Evolutionary conservation across 2,797 vertebrate genomes (phyloP).

Genomic region (Betta splendens): DNA sequence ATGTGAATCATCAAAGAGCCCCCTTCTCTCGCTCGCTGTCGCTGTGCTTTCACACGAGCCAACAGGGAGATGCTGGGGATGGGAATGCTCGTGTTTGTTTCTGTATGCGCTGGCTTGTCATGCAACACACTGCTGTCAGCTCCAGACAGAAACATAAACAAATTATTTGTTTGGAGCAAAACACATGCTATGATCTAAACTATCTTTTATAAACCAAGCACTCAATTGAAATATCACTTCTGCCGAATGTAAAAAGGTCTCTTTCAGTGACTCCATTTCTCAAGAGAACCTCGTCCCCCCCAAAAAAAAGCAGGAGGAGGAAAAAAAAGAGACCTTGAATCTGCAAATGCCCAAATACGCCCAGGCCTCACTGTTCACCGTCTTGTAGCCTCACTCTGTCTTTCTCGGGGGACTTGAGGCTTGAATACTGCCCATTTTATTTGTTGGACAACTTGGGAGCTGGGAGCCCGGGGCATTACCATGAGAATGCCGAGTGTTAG

Average conservation of each 20-base stretch:
- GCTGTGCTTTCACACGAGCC: conserved; percentile 48
- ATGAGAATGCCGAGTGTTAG: conserved; percentile 91
- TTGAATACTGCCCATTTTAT: conserved; percentile 97
- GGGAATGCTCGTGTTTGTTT: conserved; percentile 68
- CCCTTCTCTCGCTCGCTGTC: conserved; percentile 33
- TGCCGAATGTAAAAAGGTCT: conserved; percentile 43
- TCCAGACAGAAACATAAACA: conserved; percentile 56
- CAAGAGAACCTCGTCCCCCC: conserved; percentile 60
- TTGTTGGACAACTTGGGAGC: conserved; percentile 95
- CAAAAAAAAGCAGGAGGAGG: conserved; percentile 36
- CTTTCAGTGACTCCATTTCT: conserved; percentile 72
- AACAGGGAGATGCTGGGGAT: conserved; percentile 64
- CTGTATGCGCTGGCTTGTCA: conserved; percentile 63
- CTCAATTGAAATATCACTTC: conserved; percentile 79
- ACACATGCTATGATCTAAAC: conserved; percentile 71
- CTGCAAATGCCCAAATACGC: conserved; percentile 67
- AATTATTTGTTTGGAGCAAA: conserved; percentile 61
- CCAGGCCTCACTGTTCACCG: conserved; percentile 75
- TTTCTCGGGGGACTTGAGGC: conserved; percentile 79
- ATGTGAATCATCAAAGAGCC: conserved; percentile 63
- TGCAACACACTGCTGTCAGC: conserved; percentile 56
- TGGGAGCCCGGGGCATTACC: conserved; percentile 92
- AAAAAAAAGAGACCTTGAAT: conserved; percentile 49
- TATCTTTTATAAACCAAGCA: conserved; percentile 59
- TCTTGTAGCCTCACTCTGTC: conserved; percentile 78